These are phyloP conservation scores for Hydrozoanthus gracilis DNA, from an alignment of 92 coral and sea anemone species.

Conservation along the genomic window DNA sequence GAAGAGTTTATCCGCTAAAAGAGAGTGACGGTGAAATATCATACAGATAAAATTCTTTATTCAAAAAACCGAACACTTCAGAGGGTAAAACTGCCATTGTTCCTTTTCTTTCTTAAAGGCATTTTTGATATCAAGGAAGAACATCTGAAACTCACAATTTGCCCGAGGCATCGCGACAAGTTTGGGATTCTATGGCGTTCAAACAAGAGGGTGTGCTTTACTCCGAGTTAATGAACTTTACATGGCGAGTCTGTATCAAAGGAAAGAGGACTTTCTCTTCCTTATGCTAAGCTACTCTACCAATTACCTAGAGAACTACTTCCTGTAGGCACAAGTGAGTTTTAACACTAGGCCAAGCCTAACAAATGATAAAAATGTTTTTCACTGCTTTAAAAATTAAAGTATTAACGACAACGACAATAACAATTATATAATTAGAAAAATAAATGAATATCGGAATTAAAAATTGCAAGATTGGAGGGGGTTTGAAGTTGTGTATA, in stretches of 20 bases:
- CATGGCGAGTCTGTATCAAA: neutral
- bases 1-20: neutral
- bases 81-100: neutral
- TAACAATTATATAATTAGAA: too few relatives aligned
- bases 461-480: too few relatives aligned
- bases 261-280: too few relatives aligned
- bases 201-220: constrained; percentile 33
- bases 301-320: too few relatives aligned
- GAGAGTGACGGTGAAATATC: neutral
- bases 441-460: too few relatives aligned
- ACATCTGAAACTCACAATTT: constrained; percentile 55
- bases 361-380: too few relatives aligned
- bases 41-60: neutral
- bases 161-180: constrained; percentile 61
- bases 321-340: too few relatives aligned
- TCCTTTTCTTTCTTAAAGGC: constrained; percentile 13
- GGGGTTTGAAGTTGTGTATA: too few relatives aligned
- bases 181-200: constrained; percentile 58
- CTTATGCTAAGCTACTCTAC: too few relatives aligned
- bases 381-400: too few relatives aligned
- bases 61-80: neutral
- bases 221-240: constrained; percentile 46
- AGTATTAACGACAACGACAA: too few relatives aligned
- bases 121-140: constrained; percentile 39
- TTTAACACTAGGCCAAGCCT: too few relatives aligned